These are phyloP conservation scores for Sebastes trivittatus DNA, from an alignment of 2,797 vertebrate genomes.

Conservation along the genomic window DNA sequence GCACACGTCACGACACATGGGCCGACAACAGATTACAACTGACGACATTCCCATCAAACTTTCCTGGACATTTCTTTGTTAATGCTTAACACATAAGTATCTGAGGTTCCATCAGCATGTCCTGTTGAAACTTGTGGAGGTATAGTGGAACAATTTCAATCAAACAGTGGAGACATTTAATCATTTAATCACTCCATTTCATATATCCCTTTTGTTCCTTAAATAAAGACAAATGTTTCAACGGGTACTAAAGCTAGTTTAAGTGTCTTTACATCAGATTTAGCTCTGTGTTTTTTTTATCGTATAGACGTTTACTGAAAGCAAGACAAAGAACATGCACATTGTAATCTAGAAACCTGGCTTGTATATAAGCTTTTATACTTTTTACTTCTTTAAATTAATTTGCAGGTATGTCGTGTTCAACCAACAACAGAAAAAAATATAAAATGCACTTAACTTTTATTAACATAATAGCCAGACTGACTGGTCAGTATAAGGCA, in stretches of 20 bases:
- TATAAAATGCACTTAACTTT: conserved; percentile 23
- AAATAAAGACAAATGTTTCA: background rate
- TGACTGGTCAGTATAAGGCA: conserved; percentile 23
- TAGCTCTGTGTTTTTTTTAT: background rate
- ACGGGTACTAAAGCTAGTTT: background rate
- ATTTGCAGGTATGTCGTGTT: background rate
- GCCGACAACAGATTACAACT: background rate
- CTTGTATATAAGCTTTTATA: background rate
- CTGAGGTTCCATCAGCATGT: background rate
- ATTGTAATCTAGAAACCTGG: background rate
- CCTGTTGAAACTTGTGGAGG: background rate
- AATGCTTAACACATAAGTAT: background rate
- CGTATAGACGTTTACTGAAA: background rate
- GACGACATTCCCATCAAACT: background rate
- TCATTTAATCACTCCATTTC: background rate
- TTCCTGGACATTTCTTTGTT: background rate
- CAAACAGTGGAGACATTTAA: background rate
- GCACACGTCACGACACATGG: background rate
- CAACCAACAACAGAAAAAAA: background rate
- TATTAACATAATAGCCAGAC: conserved; percentile 28
- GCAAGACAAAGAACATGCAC: background rate
- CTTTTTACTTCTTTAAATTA: background rate
- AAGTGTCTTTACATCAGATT: background rate
- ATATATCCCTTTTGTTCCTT: background rate
- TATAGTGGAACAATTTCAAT: background rate